Conservation (phyloP, 37 sponge, comb jelly and placozoan genomes). For the Spongilla lacustris region DNA sequence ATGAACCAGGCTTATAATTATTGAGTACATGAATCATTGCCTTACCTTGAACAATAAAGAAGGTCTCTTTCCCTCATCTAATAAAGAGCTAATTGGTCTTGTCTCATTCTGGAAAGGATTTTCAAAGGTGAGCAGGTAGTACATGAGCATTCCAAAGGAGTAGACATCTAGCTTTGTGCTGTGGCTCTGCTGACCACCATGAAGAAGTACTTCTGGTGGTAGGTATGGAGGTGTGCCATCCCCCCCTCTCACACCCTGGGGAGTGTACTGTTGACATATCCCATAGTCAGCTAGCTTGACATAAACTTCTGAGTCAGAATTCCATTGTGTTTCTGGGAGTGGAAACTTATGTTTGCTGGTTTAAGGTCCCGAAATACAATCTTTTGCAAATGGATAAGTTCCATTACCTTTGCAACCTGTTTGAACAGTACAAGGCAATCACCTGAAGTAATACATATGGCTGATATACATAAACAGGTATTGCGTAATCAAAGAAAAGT, state of each 20-base stretch:
- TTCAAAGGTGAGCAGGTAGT: slow-evolving; percentile 53
- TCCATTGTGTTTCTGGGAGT: slow-evolving; percentile 57
- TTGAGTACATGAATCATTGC: too few relatives aligned
- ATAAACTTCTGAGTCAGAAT: slow-evolving; percentile 10
- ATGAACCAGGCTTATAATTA: too few relatives aligned
- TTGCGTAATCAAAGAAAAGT: too few relatives aligned
- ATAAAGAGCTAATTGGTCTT: slow-evolving; percentile 31
- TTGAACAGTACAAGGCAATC: too few relatives aligned
- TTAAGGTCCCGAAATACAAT: slow-evolving; percentile 90
- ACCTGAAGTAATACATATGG: too few relatives aligned
- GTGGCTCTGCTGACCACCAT: slow-evolving; percentile 61
- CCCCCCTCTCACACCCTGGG: slow-evolving; percentile 70
- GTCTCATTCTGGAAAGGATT: slow-evolving; percentile 54
- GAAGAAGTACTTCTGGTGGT: slow-evolving; percentile 74
- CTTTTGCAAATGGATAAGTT: slow-evolving; percentile 70
- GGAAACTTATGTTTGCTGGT: slow-evolving; percentile 82
- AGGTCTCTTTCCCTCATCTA: slow-evolving; percentile 61
- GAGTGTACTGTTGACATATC: slow-evolving; percentile 66
- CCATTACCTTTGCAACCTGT: slow-evolving; percentile 77
- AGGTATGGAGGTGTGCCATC: slow-evolving; percentile 78
- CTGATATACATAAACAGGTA: too few relatives aligned
- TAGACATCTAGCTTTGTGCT: slow-evolving; percentile 77
- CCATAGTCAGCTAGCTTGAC: slow-evolving; percentile 91
- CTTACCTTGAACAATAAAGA: slow-evolving; percentile 58
- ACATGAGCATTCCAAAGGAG: slow-evolving; percentile 84